A percentile compares a stretch with the other conserved stretches of the same genome.
These are phyloP conservation scores for human (Homo sapiens) DNA, from an alignment of 2,113 vertebrate genomes.

Conservation along the genomic window DNA sequence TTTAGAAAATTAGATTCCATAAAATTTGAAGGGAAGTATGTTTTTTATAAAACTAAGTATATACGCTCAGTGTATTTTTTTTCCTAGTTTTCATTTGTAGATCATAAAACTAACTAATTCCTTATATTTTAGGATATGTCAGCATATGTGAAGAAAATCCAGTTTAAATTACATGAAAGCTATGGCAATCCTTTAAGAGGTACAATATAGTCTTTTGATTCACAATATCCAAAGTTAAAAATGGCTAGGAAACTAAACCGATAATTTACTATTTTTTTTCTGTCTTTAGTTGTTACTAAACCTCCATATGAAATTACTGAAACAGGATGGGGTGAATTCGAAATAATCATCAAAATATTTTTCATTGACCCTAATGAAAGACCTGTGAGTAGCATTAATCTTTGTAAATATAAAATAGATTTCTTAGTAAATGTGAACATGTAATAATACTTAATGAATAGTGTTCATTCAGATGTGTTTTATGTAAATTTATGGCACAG, in stretches of 20 bases:
- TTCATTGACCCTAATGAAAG: slow-evolving; percentile 99
- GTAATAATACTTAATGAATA: neutral
- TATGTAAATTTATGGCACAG: neutral
- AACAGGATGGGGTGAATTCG: slow-evolving; percentile 99
- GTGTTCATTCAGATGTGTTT: neutral
- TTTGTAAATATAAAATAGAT: slow-evolving; percentile 11
- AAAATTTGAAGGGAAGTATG: neutral
- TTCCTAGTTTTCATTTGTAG: slow-evolving; percentile 22
- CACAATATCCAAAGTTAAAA: slow-evolving; percentile 8
- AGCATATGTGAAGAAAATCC: slow-evolving; percentile 99
- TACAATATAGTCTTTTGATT: slow-evolving; percentile 72
- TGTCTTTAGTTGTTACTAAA: slow-evolving; percentile 94
- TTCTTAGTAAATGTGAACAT: slow-evolving; percentile 36
- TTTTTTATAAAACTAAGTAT: slow-evolving; percentile 5
- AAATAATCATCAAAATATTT: slow-evolving; percentile 99
- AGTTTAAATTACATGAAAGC: slow-evolving; percentile 98
- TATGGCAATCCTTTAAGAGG: slow-evolving; percentile 98
- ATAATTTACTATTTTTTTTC: neutral
- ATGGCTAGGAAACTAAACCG: neutral
- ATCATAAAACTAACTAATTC: neutral
- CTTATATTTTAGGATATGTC: slow-evolving; percentile 94
- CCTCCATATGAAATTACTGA: slow-evolving; percentile 99
- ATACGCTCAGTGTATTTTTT: neutral
- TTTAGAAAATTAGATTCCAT: slow-evolving; percentile 3
- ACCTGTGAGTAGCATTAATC: slow-evolving; percentile 89